These are phyloP conservation scores for Festucalex cinctus DNA, from an alignment of 2,113 vertebrate species.

Conservation along the genomic window DNA sequence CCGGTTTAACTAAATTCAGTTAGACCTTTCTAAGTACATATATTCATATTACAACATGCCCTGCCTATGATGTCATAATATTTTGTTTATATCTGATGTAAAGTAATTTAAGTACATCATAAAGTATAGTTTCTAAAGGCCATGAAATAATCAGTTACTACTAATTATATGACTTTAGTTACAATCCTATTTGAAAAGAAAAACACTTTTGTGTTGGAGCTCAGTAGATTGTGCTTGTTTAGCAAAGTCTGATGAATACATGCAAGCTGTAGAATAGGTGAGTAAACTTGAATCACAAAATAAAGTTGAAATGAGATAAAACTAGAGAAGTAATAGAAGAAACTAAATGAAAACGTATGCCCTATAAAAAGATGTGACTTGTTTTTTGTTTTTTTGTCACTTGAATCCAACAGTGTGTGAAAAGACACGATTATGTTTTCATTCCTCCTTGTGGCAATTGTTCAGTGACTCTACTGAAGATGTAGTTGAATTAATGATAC, in stretches of 20 bases:
- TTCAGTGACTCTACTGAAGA: conserved; percentile 46
- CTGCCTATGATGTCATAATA: too few species aligned
- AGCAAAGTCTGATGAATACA: neutral
- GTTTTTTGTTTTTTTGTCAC: conserved; percentile 40
- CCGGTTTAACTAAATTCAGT: too few species aligned
- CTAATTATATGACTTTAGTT: neutral
- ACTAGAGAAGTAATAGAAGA: neutral
- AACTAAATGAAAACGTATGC: conserved; percentile 11
- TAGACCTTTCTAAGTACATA: too few species aligned
- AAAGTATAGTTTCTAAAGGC: too few species aligned
- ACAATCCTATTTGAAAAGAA: neutral
- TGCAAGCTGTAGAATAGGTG: neutral
- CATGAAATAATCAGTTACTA: neutral
- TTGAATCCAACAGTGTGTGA: conserved; percentile 19
- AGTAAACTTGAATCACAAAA: neutral
- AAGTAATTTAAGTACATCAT: too few species aligned
- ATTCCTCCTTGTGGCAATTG: conserved; percentile 49
- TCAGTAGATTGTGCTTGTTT: neutral
- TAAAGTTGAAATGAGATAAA: conserved; percentile 8
- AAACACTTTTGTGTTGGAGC: neutral
- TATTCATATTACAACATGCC: too few species aligned
- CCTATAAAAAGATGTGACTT: conserved; percentile 16
- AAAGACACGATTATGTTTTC: conserved; percentile 51
- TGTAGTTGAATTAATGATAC: conserved; percentile 55
- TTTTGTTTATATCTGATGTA: too few species aligned